Percentiles rank a stretch among this genome's conserved stretches.
Conservation (phyloP, 2,888 invertebrate genomes). For the Balanococcus diminutus region DNA sequence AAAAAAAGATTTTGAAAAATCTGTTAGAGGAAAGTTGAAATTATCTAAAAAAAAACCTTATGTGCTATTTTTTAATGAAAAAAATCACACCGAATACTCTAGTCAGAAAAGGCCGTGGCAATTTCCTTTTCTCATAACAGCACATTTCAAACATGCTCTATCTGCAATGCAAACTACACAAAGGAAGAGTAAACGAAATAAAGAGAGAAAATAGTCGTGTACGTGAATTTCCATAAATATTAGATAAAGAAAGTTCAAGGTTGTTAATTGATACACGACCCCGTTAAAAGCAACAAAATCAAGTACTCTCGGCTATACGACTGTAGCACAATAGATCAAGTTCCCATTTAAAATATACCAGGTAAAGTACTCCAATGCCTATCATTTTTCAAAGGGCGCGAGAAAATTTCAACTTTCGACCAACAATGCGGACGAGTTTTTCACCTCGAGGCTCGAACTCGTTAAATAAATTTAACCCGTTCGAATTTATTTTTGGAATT, state of each 20-base stretch:
- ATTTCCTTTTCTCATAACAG: neutral
- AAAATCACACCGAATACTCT: neutral
- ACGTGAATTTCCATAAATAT: slow-evolving; percentile 23
- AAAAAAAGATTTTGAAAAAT: no score
- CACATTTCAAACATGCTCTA: neutral
- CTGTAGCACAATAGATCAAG: neutral
- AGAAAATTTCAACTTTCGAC: neutral
- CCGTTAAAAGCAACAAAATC: slow-evolving; percentile 22
- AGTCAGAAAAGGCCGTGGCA: neutral
- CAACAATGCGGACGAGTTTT: neutral
- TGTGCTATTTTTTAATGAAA: no score
- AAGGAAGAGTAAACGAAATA: no score
- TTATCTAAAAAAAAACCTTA: no score
- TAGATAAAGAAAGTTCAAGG: slow-evolving; percentile 39
- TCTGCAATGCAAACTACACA: no score
- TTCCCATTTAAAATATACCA: neutral
- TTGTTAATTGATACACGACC: slow-evolving; percentile 35
- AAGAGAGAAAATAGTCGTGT: neutral
- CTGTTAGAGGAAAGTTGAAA: no score
- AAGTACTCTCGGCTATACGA: neutral
- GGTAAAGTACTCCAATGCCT: neutral
- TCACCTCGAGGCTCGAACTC: neutral
- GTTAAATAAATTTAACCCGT: neutral
- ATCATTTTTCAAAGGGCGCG: slow-evolving; percentile 5
- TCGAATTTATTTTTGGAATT: neutral